phyloP scores from a whole-genome alignment of 2,113 vertebrate genomes.

The Rhinopomastus cyanomelas region DNA sequence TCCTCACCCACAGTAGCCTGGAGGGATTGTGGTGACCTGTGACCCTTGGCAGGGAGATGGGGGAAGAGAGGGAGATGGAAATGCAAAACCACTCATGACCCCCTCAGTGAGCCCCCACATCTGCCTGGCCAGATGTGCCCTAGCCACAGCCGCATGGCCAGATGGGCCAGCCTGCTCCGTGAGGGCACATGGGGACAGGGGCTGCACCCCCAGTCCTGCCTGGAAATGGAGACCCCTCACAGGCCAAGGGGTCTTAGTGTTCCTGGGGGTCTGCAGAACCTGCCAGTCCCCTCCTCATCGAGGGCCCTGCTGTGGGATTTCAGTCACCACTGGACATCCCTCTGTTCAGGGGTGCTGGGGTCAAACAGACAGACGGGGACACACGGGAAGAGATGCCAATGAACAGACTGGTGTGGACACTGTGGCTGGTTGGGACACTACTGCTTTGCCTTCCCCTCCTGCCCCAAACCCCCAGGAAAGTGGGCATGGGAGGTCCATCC shows the following conservation, averaged over 20 bases:
- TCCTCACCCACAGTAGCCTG: not conserved
- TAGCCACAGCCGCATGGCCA: accelerated
- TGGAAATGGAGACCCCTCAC: accelerated
- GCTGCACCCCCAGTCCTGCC: not conserved
- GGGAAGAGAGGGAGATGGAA: not conserved
- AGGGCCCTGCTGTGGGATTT: accelerated
- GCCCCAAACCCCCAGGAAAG: not conserved
- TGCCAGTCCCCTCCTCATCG: accelerated
- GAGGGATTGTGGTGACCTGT: accelerated
- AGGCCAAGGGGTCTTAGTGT: not conserved
- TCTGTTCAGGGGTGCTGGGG: not conserved
- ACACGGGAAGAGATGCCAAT: accelerated
- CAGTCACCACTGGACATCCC: accelerated
- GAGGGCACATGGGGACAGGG: not conserved
- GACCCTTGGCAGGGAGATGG: accelerated
- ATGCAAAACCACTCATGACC: not conserved
- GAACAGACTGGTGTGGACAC: accelerated
- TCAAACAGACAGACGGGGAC: not conserved
- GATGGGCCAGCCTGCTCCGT: accelerated
- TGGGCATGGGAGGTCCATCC: accelerated
- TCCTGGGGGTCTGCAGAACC: not conserved
- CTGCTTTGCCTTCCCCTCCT: not conserved
- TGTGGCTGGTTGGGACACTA: not conserved
- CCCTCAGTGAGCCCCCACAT: not conserved
- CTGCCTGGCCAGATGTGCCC: constrained; percentile 34